Evolutionary conservation across 2,888 invertebrate genomes (phyloP), one percentile per base, ranked within the genome.

Genomic region (Lobophora halterata): DNA sequence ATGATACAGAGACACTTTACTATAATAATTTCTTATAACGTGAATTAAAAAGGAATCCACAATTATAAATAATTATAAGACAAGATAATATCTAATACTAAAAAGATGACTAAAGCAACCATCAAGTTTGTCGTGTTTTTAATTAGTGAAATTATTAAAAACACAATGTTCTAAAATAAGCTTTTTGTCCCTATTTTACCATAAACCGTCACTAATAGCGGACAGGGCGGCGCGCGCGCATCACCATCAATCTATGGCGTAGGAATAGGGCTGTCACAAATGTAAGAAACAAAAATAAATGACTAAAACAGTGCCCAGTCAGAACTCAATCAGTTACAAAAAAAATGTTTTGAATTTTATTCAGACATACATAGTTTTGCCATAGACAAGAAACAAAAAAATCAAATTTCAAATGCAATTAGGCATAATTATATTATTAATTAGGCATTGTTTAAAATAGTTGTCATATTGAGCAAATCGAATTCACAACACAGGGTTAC

Each of bases 171-270:
- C 43, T 46, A 40, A 54, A 58, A 65, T 56, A 52, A 44, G 54
- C 30, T 23, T 62, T 59, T 65, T 66, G 61, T 59, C 48, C 53
- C 57, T 65, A 65, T 71, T 72, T 69, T 66, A 59, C 74, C 72
- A 68, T 74, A 77, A 74, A 71, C 61, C 73, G 74, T 69, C 71
- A 71, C 78, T 82, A 83, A 79, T 80, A 76, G 81, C 58, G 40
- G 39, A 33, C 43, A n/a, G n/a, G 52, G 44, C 46, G 46, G 61
- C 59, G 67, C 64, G 58, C 40, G 58, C 66, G 67, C 75, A 70
- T 71, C 70, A 59, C 65, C 75, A 81, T 83, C 73, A 70, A 77
- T 85, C 83, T 67, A 58, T 47, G 51, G 61, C 40, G 65, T 44
- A 50, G 57, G 66, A 63, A 67, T 67, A 65, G 68, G 70, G 63